Evolutionary conservation across 2,113 vertebrate species (phyloP).

Genomic region (Erinaceus europaeus): DNA sequence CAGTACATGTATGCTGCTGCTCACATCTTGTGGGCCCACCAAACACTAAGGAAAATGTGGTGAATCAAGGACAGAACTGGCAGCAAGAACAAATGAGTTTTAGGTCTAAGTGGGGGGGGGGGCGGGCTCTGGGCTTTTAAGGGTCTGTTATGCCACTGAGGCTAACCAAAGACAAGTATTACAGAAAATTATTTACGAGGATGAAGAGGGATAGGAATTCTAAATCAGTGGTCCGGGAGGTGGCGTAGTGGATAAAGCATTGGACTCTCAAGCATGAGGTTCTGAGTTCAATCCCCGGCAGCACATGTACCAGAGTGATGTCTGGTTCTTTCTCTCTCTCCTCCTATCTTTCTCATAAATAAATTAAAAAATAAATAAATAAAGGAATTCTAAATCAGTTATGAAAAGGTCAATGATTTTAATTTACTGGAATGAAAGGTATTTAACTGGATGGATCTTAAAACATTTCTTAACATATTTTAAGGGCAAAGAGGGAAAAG

Average conservation of each 20-base stretch:
- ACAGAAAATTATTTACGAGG: background rate
- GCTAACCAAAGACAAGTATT: background rate
- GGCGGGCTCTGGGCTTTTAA: constrained; percentile 11
- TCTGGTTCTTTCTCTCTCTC: no score
- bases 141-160: background rate
- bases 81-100: background rate
- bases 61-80: constrained; percentile 52
- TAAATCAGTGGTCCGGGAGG: constrained; percentile 38
- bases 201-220: background rate
- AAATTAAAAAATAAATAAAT: no score
- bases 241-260: no score
- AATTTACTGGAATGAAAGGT: constrained; percentile 4
- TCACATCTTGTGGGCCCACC: constrained; percentile 40
- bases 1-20: background rate
- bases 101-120: background rate
- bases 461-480: constrained; percentile 20
- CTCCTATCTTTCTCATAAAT: no score
- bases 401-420: constrained; percentile 42
- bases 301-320: no score
- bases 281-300: no score
- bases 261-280: no score
- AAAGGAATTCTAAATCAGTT: constrained; percentile 29
- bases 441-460: background rate
- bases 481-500: background rate
- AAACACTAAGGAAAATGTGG: background rate